Conservation (phyloP, 2,888 invertebrate species). For the Heteropelma amictum region DNA sequence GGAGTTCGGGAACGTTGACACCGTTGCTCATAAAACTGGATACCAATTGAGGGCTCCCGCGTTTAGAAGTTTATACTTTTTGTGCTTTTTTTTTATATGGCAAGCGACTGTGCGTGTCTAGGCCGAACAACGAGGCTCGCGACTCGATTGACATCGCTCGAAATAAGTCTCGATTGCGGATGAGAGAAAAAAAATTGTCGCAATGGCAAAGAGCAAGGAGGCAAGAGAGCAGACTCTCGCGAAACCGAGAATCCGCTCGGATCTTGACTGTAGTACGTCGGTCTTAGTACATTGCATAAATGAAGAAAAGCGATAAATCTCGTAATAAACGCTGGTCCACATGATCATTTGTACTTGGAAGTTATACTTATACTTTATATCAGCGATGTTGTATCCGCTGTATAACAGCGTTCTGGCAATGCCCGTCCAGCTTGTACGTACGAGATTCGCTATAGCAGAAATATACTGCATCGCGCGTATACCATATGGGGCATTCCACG, state of each 20-base stretch:
- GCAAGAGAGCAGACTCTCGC: no score
- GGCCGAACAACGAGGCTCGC: conserved; percentile 47
- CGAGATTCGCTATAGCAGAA: conserved; percentile 8
- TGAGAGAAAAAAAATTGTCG: conserved; percentile 2
- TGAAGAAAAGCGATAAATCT: conserved; percentile 70
- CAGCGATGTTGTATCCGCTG: conserved; percentile 6
- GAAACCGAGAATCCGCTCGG: conserved; percentile 31
- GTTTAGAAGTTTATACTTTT: conserved; percentile 35
- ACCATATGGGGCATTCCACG: no score
- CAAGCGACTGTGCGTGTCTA: conserved; percentile 35
- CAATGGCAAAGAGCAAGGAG: no score
- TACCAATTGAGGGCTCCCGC: conserved; percentile 58
- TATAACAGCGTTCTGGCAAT: conserved; percentile 18
- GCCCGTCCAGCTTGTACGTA: conserved; percentile 10
- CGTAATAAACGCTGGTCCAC: conserved; percentile 62
- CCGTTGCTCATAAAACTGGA: conserved; percentile 55
- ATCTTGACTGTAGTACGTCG: no score
- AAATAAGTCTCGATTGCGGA: conserved; percentile 29
- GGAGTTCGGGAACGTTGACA: conserved; percentile 39
- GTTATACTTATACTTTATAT: not conserved
- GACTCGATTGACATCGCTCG: conserved; percentile 27
- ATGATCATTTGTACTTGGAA: conserved; percentile 23
- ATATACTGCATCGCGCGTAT: not conserved
- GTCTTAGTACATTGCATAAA: conserved; percentile 57
- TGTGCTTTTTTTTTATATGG: not conserved